Percentiles rank a stretch among this genome's conserved stretches.
Evolutionary conservation across 1,140 invertebrate species (phyloP).

Genomic region (Cherax destructor): DNA sequence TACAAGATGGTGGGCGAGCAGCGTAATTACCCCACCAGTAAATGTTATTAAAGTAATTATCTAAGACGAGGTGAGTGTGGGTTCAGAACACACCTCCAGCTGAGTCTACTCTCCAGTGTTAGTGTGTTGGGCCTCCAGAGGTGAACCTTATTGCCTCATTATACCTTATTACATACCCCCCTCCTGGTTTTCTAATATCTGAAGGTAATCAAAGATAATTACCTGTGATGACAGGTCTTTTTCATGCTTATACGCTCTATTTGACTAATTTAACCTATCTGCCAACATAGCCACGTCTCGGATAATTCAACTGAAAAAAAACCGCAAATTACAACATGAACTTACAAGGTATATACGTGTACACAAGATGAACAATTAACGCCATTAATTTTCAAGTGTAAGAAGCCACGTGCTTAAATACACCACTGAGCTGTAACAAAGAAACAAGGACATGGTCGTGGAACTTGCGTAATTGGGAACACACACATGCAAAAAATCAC

Average conservation of each 20-base stretch:
- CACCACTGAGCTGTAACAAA: no score
- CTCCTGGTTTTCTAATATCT: neutral
- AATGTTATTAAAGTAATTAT: conserved; percentile 32
- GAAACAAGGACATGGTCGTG: no score
- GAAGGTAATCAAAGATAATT: neutral
- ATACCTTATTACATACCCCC: neutral
- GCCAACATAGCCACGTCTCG: no score
- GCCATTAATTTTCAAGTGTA: no score
- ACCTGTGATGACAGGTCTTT: neutral
- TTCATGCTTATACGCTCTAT: neutral
- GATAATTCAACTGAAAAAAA: no score
- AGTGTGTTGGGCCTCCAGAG: neutral
- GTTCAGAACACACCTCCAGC: neutral
- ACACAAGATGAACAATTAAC: no score
- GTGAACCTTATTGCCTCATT: neutral
- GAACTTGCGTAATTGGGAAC: no score
- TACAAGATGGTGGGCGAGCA: conserved; percentile 26
- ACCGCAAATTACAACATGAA: no score
- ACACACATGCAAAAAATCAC: no score
- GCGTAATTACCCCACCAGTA: conserved; percentile 10
- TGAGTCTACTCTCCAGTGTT: no score
- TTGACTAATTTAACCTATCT: neutral
- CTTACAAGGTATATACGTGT: no score
- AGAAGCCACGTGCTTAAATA: no score
- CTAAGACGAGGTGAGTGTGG: neutral